phyloP scores from a whole-genome alignment of 2,797 vertebrate genomes.

The Lacerta bilineata region DNA sequence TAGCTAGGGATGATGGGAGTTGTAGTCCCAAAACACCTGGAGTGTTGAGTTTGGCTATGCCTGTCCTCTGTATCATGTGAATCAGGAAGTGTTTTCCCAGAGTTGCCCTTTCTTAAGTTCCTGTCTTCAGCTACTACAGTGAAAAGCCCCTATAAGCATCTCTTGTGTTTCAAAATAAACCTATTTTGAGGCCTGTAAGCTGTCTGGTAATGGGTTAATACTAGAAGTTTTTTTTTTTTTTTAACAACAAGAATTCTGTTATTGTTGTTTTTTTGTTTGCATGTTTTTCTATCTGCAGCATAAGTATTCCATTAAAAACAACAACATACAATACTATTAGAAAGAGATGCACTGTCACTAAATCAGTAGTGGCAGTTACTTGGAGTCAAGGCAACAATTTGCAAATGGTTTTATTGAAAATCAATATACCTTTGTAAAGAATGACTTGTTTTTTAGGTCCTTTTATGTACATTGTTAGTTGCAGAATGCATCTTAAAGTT shows the following conservation, averaged over 20 bases:
- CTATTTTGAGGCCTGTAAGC: constrained; percentile 56
- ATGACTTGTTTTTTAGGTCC: constrained; percentile 64
- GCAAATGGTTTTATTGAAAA: constrained; percentile 79
- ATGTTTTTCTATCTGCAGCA: constrained; percentile 47
- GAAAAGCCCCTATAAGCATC: constrained; percentile 66
- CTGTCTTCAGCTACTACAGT: constrained; percentile 59
- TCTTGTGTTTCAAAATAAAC: constrained; percentile 72
- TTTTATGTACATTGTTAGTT: constrained; percentile 55
- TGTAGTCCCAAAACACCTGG: too few species aligned
- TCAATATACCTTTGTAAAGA: constrained; percentile 74
- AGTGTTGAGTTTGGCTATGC: too few species aligned
- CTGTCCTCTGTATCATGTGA: constrained; percentile 52
- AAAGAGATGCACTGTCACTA: constrained; percentile 61
- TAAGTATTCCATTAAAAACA: constrained; percentile 33
- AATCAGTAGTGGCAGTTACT: constrained; percentile 66
- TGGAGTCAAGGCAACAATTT: constrained; percentile 66
- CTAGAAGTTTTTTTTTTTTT: constrained; percentile 52
- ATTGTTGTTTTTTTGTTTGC: constrained; percentile 37
- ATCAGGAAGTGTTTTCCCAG: constrained; percentile 69
- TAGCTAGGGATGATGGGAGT: too few species aligned
- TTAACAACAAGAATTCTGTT: constrained; percentile 52
- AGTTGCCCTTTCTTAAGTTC: constrained; percentile 74
- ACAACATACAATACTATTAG: constrained; percentile 54
- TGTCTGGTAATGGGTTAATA: constrained; percentile 60
- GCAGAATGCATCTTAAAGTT: constrained; percentile 36